Evolutionary conservation across 2,113 vertebrate genomes (phyloP).

Genomic region (Chinchilla lanigera): DNA sequence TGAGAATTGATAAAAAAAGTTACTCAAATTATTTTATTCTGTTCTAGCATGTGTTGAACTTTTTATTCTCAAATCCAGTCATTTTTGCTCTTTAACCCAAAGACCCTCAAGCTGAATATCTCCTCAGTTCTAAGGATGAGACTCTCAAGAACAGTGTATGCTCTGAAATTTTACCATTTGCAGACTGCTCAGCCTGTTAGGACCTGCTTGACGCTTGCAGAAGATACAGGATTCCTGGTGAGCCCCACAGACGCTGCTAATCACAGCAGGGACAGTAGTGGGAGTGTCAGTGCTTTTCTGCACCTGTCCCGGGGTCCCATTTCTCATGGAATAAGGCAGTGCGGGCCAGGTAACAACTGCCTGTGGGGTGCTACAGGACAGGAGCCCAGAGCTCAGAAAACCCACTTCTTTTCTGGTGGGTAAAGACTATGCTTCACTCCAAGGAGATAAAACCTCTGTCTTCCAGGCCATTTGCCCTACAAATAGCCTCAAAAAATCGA

Average conservation of each 20-base stretch:
- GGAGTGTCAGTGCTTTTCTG: not conserved
- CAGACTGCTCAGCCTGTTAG: not conserved
- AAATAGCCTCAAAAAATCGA: not conserved
- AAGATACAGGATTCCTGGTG: rapidly evolving
- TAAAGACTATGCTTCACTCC: not conserved
- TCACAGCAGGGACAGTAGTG: too few species aligned
- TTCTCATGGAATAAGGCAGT: not conserved
- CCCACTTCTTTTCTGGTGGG: not conserved
- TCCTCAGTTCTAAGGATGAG: not conserved
- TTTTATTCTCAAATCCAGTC: not conserved
- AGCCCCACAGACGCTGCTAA: not conserved
- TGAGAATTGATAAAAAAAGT: not conserved
- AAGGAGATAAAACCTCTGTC: not conserved
- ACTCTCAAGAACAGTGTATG: not conserved
- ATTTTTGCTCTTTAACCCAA: not conserved
- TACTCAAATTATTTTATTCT: not conserved
- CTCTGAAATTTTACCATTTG: not conserved
- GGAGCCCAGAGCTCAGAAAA: not conserved
- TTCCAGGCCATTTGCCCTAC: not conserved
- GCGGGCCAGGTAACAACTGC: not conserved
- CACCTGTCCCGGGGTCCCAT: rapidly evolving
- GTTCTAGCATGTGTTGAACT: not conserved
- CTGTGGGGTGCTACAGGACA: not conserved
- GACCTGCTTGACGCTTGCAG: not conserved
- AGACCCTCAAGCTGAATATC: not conserved